Evolutionary conservation across 2,113 vertebrate genomes (phyloP).

Genomic region (Pipra filicauda): DNA sequence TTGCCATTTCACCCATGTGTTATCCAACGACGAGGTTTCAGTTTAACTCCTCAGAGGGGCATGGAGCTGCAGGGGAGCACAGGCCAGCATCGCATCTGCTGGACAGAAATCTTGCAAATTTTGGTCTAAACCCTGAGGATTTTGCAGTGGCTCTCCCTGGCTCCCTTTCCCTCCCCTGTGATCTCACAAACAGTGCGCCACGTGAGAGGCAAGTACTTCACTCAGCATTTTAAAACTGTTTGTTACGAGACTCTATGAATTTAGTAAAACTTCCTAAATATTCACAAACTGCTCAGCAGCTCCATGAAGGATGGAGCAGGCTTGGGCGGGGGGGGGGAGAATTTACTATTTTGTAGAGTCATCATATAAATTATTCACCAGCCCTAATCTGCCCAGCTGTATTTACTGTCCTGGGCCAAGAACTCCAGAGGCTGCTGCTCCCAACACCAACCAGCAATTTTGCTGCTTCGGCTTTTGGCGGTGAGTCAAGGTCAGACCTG

Average conservation of each 20-base stretch:
- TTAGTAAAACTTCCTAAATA: neutral
- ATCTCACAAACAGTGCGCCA: neutral
- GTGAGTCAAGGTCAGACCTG: neutral
- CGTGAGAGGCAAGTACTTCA: neutral
- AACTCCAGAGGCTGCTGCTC: neutral
- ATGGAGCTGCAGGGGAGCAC: neutral
- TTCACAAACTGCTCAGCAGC: neutral
- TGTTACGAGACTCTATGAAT: neutral
- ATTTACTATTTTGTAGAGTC: neutral
- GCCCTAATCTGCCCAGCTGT: constrained; percentile 3
- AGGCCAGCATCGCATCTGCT: accelerated
- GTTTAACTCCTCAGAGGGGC: neutral
- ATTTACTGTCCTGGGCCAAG: neutral
- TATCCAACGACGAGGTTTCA: neutral
- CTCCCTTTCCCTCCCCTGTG: neutral
- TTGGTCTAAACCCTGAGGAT: neutral
- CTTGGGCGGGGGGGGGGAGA: neutral
- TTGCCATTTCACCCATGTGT: neutral
- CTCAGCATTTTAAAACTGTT: neutral
- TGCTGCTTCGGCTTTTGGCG: neutral
- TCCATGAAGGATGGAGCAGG: neutral
- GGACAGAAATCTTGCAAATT: neutral
- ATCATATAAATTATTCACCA: neutral
- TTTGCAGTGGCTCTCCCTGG: neutral
- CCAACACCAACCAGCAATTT: neutral